Base-by-base conservation (phyloP, 1,140 invertebrate species). In the Arion vulgaris region DNA sequence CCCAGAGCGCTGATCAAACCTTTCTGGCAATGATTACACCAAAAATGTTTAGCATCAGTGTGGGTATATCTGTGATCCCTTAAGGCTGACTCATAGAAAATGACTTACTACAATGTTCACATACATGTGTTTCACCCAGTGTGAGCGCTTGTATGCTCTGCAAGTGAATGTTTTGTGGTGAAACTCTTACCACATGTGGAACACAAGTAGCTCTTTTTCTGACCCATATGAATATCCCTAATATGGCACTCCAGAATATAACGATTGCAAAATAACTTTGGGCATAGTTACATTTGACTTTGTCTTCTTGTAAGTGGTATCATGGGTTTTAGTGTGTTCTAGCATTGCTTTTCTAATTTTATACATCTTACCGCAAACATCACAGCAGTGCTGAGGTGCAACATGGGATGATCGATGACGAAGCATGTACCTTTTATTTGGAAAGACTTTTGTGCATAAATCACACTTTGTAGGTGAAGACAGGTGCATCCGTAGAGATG, bases 11-110 rank as follows among this genome's bases (percentile, higher is more conserved):
- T 96, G 88, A 36, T 78, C 85, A 71, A 90, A 90, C 0, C 80
- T 73, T 96, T 94, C 28, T 95, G 95, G 91, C 97, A 97, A 89
- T 96, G 83, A 38, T 75, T 69, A 82, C 89, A 90, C 28, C 85
- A 62, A 82, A 88, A 90, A 32, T 85, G 83, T 82, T 89, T 88
- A 17, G 53, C 53, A 45, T 85, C 86, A 41, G 72, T 77, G 79
- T 91, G 90, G 28, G 82, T 87, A 57, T 81, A 85, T 62, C 78
- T 85, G 81, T 91, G 90, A 66, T 88, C 86, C n/a, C 86, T 80
- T n/a, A 90, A 80, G 28, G 87, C 85, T 32, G 86, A 84, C 80
- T 90, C 88, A 71, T 88, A 88, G 85, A 85, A 84, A 90, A 91
- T 15, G 82, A 62, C 75, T 89, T 90, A 11, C 83, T 86, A 85